phyloP scores from a whole-genome alignment of 2,888 invertebrate genomes.

The Leptinotarsa haldemani region DNA sequence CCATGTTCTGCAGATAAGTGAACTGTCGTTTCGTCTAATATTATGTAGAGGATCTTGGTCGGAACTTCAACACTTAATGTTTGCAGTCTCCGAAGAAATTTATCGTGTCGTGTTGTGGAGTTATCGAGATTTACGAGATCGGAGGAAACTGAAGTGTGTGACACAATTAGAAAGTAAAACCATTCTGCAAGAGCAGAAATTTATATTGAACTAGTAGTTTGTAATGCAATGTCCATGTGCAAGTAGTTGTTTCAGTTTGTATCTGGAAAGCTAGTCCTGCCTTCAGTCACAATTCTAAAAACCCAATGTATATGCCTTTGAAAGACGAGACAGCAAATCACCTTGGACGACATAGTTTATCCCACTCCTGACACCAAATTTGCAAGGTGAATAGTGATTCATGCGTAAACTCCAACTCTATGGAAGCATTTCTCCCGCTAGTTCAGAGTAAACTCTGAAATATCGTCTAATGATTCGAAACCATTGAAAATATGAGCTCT shows the following conservation, averaged over 20 bases:
- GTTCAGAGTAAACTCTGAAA: too few species aligned
- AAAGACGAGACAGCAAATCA: background rate
- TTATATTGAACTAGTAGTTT: too few species aligned
- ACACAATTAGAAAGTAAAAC: background rate
- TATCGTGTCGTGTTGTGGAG: conserved; percentile 20
- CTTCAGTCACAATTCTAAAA: too few species aligned
- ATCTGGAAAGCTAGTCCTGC: too few species aligned
- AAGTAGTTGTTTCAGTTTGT: too few species aligned
- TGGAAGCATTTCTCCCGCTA: too few species aligned
- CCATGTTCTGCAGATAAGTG: conserved; percentile 42
- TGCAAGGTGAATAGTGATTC: background rate
- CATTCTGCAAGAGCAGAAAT: background rate
- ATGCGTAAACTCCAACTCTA: background rate
- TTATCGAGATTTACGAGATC: background rate
- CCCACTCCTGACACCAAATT: background rate
- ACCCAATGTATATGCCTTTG: background rate
- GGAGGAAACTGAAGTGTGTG: background rate
- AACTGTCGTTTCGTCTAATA: conserved; percentile 40
- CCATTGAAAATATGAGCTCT: background rate
- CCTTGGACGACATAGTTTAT: background rate
- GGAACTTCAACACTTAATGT: conserved; percentile 42
- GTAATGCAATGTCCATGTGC: too few species aligned
- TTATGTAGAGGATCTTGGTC: conserved; percentile 41
- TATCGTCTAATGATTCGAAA: background rate
- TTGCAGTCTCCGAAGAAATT: conserved; percentile 31